These are phyloP conservation scores for Mycalesis mineus DNA, from an alignment of 2,888 invertebrate genomes.

Conservation along the genomic window DNA sequence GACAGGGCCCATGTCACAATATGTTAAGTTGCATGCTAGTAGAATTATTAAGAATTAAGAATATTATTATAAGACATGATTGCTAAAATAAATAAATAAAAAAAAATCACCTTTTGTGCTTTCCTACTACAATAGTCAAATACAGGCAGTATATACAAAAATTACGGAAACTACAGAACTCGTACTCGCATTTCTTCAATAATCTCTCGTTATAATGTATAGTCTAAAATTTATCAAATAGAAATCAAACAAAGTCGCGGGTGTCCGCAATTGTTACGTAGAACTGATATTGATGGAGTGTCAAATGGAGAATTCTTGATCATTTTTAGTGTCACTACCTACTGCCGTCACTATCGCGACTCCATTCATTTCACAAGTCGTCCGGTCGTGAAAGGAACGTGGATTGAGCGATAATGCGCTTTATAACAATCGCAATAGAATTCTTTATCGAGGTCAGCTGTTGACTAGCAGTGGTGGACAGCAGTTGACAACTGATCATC, in stretches of 20 bases:
- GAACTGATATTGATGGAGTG: slow-evolving; percentile 65
- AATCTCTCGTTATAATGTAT: too few species aligned
- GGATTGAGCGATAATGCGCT: slow-evolving; percentile 35
- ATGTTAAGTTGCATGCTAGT: too few species aligned
- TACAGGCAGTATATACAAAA: too few species aligned
- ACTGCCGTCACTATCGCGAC: slow-evolving; percentile 56
- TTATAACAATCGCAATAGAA: slow-evolving; percentile 34
- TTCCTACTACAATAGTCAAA: too few species aligned
- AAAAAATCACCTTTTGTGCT: too few species aligned
- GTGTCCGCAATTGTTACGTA: slow-evolving; percentile 14
- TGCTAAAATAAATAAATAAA: too few species aligned
- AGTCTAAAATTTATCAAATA: too few species aligned
- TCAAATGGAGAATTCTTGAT: slow-evolving; percentile 55
- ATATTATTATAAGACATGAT: too few species aligned
- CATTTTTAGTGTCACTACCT: slow-evolving; percentile 63
- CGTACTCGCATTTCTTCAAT: too few species aligned
- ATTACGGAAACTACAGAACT: too few species aligned
- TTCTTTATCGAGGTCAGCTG: slow-evolving; percentile 22
- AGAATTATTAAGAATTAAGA: too few species aligned
- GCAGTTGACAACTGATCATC: slow-evolving; percentile 64
- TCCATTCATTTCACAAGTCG: slow-evolving; percentile 54
- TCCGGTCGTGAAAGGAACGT: slow-evolving; percentile 29
- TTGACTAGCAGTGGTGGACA: slow-evolving; percentile 40
- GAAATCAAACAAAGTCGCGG: background rate
- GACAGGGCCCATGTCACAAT: too few species aligned